Evolutionary conservation across 2,888 invertebrate species (phyloP).

Genomic region (Drosophila nigritarsus): DNA sequence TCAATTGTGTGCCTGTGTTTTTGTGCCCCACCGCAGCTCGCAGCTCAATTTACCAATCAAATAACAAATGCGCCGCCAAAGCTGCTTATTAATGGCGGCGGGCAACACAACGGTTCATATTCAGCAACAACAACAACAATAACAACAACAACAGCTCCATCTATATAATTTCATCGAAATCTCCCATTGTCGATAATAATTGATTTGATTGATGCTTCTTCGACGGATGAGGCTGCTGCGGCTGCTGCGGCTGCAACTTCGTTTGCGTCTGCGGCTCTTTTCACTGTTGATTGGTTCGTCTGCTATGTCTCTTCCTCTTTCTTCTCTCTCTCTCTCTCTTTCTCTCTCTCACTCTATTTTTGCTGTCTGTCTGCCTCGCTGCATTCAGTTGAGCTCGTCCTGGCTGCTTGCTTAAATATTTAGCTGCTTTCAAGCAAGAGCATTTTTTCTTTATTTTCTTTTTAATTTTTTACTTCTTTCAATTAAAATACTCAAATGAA

Average conservation of each 20-base stretch:
- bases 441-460: too few relatives aligned
- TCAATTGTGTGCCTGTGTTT: conserved; percentile 43
- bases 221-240: conserved; percentile 42
- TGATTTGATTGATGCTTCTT: conserved; percentile 84
- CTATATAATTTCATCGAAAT: conserved; percentile 73
- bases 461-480: background rate
- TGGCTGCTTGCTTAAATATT: conserved; percentile 1
- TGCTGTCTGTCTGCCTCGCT: background rate
- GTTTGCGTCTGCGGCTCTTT: conserved; percentile 43
- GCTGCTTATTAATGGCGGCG: conserved; percentile 80
- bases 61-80: conserved; percentile 79
- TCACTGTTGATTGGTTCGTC: conserved; percentile 63
- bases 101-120: conserved; percentile 42
- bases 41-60: conserved; percentile 83
- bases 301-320: conserved; percentile 19
- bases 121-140: conserved; percentile 2
- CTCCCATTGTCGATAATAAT: conserved; percentile 83
- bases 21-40: conserved; percentile 25
- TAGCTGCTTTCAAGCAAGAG: background rate
- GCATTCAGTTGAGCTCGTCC: conserved; percentile 9
- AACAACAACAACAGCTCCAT: conserved; percentile 6
- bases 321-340: conserved; percentile 29
- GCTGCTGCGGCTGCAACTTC: conserved; percentile 27
- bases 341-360: background rate
- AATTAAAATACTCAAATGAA: too few relatives aligned